A percentile compares a stretch with the other conserved stretches of the same genome.
These are phyloP conservation scores for Columba guinea DNA, from an alignment of 2,797 vertebrate genomes.

Conservation along the genomic window DNA sequence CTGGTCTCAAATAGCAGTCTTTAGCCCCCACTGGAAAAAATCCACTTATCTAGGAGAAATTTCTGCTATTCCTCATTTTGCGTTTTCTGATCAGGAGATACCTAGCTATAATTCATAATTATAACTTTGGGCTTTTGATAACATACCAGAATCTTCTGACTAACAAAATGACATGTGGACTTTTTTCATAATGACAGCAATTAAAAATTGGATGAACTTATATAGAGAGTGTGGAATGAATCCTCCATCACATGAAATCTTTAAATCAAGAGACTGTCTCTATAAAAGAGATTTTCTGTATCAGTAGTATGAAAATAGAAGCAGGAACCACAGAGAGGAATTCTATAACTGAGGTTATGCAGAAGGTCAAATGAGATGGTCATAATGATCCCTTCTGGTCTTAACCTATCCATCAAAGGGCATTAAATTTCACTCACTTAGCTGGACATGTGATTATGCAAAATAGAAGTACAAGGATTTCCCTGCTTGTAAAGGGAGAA, in stretches of 20 bases:
- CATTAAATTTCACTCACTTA: slow-evolving; percentile 48
- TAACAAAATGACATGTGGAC: background rate
- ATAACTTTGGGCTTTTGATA: background rate
- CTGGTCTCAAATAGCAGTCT: background rate
- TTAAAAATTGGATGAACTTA: background rate
- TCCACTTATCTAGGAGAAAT: background rate
- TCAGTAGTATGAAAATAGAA: background rate
- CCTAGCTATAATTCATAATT: background rate
- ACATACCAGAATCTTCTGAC: background rate
- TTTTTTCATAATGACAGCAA: background rate
- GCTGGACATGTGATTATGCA: slow-evolving; percentile 24
- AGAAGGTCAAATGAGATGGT: slow-evolving; percentile 14
- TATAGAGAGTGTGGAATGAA: background rate
- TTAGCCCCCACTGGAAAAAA: background rate
- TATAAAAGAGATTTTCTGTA: background rate
- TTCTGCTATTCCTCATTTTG: background rate
- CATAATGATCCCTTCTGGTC: background rate
- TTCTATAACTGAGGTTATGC: background rate
- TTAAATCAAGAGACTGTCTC: background rate
- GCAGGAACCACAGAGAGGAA: background rate
- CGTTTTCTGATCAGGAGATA: background rate
- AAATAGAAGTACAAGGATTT: slow-evolving; percentile 13
- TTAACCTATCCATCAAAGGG: slow-evolving; percentile 35
- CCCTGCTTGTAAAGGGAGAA: background rate
- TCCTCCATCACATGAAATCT: background rate